Evolutionary conservation across 2,888 invertebrate genomes (phyloP).

Genomic region (Acrocera orbiculus): DNA sequence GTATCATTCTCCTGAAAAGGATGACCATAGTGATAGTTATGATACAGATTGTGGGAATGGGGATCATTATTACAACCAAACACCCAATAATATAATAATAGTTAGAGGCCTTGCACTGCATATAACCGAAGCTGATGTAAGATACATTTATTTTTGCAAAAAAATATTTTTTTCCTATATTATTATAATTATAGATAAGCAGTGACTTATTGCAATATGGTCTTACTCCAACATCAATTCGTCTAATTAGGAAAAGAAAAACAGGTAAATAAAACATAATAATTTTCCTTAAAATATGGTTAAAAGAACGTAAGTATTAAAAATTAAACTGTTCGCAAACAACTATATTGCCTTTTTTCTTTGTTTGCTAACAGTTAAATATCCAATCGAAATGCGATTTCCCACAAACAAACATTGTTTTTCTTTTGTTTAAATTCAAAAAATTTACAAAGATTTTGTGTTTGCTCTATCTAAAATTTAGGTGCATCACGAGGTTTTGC

Average conservation of each 20-base stretch:
- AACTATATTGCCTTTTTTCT: constrained; percentile 1
- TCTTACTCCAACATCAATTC: constrained; percentile 59
- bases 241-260: constrained; percentile 65
- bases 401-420: constrained; percentile 20
- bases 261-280: constrained; percentile 73
- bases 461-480: constrained; percentile 55
- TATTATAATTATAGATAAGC: constrained; percentile 42
- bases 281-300: too few relatives aligned
- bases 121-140: constrained; percentile 59
- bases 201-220: constrained; percentile 58
- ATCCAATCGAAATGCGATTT: constrained; percentile 5
- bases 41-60: constrained; percentile 25
- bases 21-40: constrained; percentile 21
- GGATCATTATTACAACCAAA: constrained; percentile 37
- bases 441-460: constrained; percentile 34
- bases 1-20: constrained; percentile 16
- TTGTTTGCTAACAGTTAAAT: constrained; percentile 1
- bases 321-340: constrained; percentile 3
- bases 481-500: constrained; percentile 79
- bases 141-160: constrained; percentile 18
- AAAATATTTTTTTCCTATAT: constrained; percentile 8
- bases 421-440: constrained; percentile 17
- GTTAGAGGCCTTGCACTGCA: constrained; percentile 56
- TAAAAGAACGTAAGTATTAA: neutral
- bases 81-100: constrained; percentile 54